Base-by-base conservation (phyloP, 1,140 invertebrate genomes). In the Plectrocnemia conspersa region DNA sequence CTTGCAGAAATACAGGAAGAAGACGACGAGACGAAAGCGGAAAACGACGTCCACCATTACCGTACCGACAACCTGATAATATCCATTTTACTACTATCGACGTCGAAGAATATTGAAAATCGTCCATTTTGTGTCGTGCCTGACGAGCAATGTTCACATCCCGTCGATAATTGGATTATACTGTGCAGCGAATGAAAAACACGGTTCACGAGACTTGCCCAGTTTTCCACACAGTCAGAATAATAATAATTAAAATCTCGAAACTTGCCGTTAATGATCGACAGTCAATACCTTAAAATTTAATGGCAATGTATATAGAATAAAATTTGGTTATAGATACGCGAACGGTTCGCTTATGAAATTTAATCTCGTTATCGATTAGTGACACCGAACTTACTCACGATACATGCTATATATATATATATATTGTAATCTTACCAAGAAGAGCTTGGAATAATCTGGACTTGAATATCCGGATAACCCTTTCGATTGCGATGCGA, bases 381-480 rank as follows among this genome's bases (percentile, higher is more conserved):
- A 5, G 9, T 21, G 18, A 19, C 18, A 27, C 24, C 3, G 10
- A 9, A 47, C 19, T 11, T 10, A 47, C 33, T 13, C 13, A 36
- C 13, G n/a, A n/a, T n/a, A 47, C n/a, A 7, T 7, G 6, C 6
- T 29, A 29, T 29, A 33, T 33, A 48, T 24, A 22, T 33, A 41
- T 33, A 33, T 46, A 47, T 25, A 52, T 9, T 13, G 42, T 15
- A 38, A 35, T 82, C 89, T 88, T 79, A 98, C 93, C 93, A 74
- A 98, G 78, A 61, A 98, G 76, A 56, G 95, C 93, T 75, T 97
- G 94, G 79, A 98, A 98, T 48, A 98, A 84, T 61, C 92, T 79
- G 61, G 91, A 96, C 75, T 98, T 98, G 81, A 98, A 98, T 72
- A 97, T 97, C 55, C 91, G 81, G 66, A 98, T 98, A 66, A 98